Evolutionary conservation across 2,888 invertebrate species (phyloP).

Genomic region (Eucera pruinosa): DNA sequence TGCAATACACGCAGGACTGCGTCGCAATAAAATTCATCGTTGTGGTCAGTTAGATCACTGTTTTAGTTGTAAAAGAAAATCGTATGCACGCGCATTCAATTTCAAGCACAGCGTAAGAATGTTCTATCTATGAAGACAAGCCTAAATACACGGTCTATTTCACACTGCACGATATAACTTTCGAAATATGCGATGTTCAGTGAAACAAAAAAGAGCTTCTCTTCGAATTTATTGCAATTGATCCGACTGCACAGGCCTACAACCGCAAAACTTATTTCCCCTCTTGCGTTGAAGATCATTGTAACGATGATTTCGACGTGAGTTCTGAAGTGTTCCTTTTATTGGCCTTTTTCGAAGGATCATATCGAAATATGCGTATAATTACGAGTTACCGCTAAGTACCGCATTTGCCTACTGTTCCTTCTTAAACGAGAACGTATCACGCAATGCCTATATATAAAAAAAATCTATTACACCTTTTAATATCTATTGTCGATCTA

Average conservation of each 20-base stretch:
- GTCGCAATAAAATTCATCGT: neutral
- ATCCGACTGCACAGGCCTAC: constrained; percentile 9
- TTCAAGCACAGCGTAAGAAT: constrained; percentile 19
- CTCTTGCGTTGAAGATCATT: neutral
- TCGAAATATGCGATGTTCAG: constrained; percentile 41
- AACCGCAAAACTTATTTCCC: constrained; percentile 12
- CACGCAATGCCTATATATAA: constrained; percentile 48
- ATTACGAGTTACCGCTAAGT: constrained; percentile 32
- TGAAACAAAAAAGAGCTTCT: constrained; percentile 20
- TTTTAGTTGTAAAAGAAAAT: constrained; percentile 11
- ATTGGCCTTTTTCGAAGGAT: constrained; percentile 29
- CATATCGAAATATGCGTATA: constrained; percentile 18
- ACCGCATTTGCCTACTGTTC: constrained; percentile 55
- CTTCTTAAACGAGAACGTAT: constrained; percentile 52
- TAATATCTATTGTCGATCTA: constrained; percentile 48
- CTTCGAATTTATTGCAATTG: constrained; percentile 13
- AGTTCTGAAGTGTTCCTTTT: constrained; percentile 38
- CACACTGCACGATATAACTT: constrained; percentile 42
- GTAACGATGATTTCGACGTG: constrained; percentile 2
- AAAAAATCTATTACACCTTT: constrained; percentile 47
- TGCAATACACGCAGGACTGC: constrained; percentile 4
- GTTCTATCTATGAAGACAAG: neutral
- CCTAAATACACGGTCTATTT: constrained; percentile 11
- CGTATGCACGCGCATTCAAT: constrained; percentile 16
- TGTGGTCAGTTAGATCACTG: constrained; percentile 15